These are phyloP conservation scores for Lithobates pipiens DNA, from an alignment of 2,797 vertebrate species.

Conservation along the genomic window DNA sequence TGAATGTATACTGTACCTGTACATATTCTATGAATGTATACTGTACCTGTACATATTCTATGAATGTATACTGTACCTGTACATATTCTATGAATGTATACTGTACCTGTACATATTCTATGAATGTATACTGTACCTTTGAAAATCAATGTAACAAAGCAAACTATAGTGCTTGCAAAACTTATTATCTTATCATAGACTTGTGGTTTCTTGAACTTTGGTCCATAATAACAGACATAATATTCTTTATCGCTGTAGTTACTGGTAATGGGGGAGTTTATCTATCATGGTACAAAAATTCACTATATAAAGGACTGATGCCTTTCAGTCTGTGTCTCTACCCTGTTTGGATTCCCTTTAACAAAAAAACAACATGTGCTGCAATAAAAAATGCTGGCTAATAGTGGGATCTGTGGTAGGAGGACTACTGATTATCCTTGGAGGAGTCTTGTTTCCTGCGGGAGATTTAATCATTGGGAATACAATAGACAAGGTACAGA, in stretches of 20 bases:
- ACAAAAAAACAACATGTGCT: conserved; percentile 70
- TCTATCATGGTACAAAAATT: conserved; percentile 41
- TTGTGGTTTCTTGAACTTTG: conserved; percentile 71
- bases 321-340: conserved; percentile 41
- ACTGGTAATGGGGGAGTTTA: conserved; percentile 48
- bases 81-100: background rate
- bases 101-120: background rate
- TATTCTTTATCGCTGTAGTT: conserved; percentile 64
- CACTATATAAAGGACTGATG: conserved; percentile 6
- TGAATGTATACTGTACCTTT: background rate
- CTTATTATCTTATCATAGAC: conserved; percentile 59
- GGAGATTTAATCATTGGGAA: conserved; percentile 80
- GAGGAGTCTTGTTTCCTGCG: conserved; percentile 86
- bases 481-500: conserved; percentile 84
- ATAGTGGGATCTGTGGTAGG: conserved; percentile 81
- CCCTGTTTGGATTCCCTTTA: background rate
- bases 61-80: too few relatives aligned
- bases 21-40: background rate
- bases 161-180: conserved; percentile 19
- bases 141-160: background rate
- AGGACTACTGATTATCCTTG: conserved; percentile 80
- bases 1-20: too few relatives aligned
- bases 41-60: background rate
- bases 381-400: conserved; percentile 72
- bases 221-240: conserved; percentile 64